A percentile compares a stretch with the other conserved stretches of the same genome.
Conservation (phyloP, 2,888 invertebrate genomes). For the Cremastinae sp. region DNA sequence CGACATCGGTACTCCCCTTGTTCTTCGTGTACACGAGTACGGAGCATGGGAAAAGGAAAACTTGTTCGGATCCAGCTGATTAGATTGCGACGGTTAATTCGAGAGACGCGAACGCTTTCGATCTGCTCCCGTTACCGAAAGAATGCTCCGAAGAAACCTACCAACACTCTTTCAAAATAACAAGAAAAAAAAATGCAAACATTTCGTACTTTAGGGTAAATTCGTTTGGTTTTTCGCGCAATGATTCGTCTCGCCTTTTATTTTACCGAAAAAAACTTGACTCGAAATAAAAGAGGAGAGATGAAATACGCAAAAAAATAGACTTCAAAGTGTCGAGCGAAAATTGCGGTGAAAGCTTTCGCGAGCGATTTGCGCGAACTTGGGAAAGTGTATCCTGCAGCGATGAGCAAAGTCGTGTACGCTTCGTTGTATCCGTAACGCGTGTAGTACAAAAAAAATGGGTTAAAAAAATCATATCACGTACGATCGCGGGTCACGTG, state of each 20-base stretch:
- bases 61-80: conserved; percentile 68
- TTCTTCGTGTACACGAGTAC: conserved; percentile 7
- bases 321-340: neutral
- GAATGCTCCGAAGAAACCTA: conserved; percentile 46
- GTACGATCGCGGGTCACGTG: conserved; percentile 66
- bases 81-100: conserved; percentile 71
- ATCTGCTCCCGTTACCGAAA: conserved; percentile 57
- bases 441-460: conserved; percentile 10
- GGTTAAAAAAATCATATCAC: conserved; percentile 66
- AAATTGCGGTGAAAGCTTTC: conserved; percentile 6
- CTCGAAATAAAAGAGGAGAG: neutral
- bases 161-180: conserved; percentile 32
- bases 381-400: conserved; percentile 29
- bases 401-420: neutral
- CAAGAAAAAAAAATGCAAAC: too few relatives aligned
- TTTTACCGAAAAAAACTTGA: too few relatives aligned
- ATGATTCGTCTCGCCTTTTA: too few relatives aligned
- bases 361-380: conserved; percentile 6
- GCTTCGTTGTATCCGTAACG: conserved; percentile 15
- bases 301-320: neutral
- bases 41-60: conserved; percentile 52
- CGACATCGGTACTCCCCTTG: conserved; percentile 17
- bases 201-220: too few relatives aligned
- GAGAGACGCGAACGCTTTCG: conserved; percentile 58
- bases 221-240: too few relatives aligned